A percentile compares a stretch with the other conserved stretches of the same genome.
phyloP scores from a whole-genome alignment of 2,888 invertebrate species.

The Rotaria magnacalcarata region DNA sequence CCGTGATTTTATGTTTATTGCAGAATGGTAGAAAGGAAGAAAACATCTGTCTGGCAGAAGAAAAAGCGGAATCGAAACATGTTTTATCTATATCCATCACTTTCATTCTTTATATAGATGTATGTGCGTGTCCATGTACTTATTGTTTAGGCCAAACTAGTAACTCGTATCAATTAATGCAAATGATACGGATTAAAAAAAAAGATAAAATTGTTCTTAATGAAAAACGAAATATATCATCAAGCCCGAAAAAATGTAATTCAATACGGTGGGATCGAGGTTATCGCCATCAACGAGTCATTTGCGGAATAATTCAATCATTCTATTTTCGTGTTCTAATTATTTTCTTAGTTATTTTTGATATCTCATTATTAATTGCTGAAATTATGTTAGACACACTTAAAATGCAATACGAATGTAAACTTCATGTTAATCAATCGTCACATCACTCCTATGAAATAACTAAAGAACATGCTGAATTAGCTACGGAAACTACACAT shows the following conservation, averaged over 20 bases:
- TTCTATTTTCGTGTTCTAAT: not conserved
- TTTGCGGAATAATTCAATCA: not conserved
- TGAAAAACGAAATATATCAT: not conserved
- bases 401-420: not conserved
- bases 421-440: not conserved
- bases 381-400: not conserved
- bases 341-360: not conserved
- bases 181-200: not conserved
- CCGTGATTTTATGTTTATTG: too few relatives aligned
- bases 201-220: not conserved
- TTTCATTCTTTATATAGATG: too few relatives aligned
- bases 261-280: not conserved
- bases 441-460: not conserved
- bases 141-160: too few relatives aligned
- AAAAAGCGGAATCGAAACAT: too few relatives aligned
- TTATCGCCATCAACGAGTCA: not conserved
- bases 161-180: too few relatives aligned
- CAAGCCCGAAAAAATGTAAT: not conserved
- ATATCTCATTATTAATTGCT: not conserved
- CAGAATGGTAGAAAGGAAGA: too few relatives aligned
- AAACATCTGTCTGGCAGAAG: too few relatives aligned
- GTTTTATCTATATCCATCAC: too few relatives aligned
- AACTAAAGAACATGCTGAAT: not conserved
- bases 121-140: too few relatives aligned
- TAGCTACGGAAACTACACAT: not conserved